Conservation (phyloP, 1,140 invertebrate genomes). For the Vollenhovia emeryi region DNA sequence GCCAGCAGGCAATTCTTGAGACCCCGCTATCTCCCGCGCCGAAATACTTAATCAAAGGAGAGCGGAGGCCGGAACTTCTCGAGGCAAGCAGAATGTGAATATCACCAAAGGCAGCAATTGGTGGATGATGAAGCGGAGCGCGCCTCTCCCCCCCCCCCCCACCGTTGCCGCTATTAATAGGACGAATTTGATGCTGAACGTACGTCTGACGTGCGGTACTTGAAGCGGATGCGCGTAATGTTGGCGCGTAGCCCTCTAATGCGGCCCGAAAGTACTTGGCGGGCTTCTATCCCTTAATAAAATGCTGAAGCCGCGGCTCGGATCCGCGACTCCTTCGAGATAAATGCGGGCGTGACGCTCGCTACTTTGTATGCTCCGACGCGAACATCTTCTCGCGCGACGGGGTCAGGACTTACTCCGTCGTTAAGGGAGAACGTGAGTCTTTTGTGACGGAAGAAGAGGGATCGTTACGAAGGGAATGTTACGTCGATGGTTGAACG, state of each 20-base stretch:
- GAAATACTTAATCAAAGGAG: slow-evolving; percentile 69
- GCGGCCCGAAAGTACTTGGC: neutral
- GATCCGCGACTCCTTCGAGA: slow-evolving; percentile 12
- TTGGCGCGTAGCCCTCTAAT: neutral
- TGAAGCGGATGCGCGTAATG: slow-evolving; percentile 39
- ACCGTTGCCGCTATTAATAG: slow-evolving; percentile 1
- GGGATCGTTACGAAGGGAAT: slow-evolving; percentile 46
- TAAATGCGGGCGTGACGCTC: neutral
- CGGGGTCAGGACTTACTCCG: slow-evolving; percentile 12
- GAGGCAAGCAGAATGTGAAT: slow-evolving; percentile 7
- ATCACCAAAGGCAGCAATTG: slow-evolving; percentile 10
- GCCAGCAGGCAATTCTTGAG: slow-evolving; percentile 55
- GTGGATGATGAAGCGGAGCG: slow-evolving; percentile 27
- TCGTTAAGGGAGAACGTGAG: slow-evolving; percentile 57
- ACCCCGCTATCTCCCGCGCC: neutral
- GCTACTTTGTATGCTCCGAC: slow-evolving; percentile 47
- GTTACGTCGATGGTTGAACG: slow-evolving; percentile 50
- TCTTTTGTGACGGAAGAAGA: slow-evolving; percentile 49
- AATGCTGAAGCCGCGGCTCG: neutral
- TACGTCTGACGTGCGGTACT: neutral
- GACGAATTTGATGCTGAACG: neutral
- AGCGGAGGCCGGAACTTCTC: neutral
- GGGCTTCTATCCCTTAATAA: neutral
- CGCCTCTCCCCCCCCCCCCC: too few species aligned
- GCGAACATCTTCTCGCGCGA: neutral